These are phyloP conservation scores for Ceyx margarethae DNA, from an alignment of 2,113 vertebrate species.

Conservation along the genomic window DNA sequence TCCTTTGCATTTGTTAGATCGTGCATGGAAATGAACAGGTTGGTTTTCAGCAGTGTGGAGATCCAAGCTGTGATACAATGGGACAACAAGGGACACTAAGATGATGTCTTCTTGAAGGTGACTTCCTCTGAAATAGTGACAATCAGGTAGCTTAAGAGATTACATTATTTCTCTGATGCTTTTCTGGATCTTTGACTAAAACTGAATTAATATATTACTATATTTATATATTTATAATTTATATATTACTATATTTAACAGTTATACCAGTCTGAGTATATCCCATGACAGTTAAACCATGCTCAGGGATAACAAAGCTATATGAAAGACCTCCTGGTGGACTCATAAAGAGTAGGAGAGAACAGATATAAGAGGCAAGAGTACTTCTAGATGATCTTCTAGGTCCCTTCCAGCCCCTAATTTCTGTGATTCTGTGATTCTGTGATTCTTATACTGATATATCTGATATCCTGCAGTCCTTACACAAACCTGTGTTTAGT, in stretches of 20 bases:
- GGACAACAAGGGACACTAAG: not conserved
- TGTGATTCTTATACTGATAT: constrained; percentile 3
- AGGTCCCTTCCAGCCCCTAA: too few species aligned
- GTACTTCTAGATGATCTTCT: too few species aligned
- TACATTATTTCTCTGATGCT: not conserved
- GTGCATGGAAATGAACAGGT: constrained; percentile 21
- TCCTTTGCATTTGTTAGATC: constrained; percentile 49
- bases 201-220: not conserved
- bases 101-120: not conserved
- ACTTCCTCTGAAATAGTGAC: not conserved
- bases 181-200: not conserved
- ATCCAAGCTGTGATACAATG: not conserved
- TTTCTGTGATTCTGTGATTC: too few species aligned
- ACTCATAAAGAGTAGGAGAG: not conserved
- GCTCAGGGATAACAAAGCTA: not conserved
- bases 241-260: not conserved
- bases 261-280: not conserved
- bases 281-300: not conserved
- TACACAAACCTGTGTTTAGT: not conserved
- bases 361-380: not conserved
- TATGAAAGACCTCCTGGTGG: not conserved
- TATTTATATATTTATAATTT: too few species aligned
- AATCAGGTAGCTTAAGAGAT: not conserved
- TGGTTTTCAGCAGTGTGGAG: not conserved
- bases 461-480: not conserved